These are phyloP conservation scores for Phragmatobia fuliginosa DNA, from an alignment of 2,888 invertebrate genomes.

Conservation along the genomic window DNA sequence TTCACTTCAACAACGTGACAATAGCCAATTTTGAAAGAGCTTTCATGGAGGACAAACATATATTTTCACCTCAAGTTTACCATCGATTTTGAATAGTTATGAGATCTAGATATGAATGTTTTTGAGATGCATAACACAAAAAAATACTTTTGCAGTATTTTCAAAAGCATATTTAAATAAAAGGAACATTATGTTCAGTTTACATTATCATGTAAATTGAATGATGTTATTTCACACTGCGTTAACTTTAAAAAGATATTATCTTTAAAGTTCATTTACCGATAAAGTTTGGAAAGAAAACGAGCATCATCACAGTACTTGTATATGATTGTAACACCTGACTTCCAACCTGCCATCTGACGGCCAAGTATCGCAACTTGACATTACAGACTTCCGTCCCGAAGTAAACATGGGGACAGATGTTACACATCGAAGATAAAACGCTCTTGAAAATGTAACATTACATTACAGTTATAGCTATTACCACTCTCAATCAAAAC, in stretches of 20 bases:
- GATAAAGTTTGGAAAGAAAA: background rate
- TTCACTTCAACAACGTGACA: background rate
- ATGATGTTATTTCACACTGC: background rate
- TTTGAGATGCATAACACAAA: conserved; percentile 1
- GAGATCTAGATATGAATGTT: conserved; percentile 8
- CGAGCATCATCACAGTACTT: background rate
- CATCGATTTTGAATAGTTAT: background rate
- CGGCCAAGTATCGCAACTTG: background rate
- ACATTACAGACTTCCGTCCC: background rate
- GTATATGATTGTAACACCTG: background rate
- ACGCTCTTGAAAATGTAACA: background rate
- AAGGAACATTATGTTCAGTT: background rate
- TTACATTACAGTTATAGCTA: conserved; percentile 7
- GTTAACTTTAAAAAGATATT: background rate
- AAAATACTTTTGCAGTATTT: background rate
- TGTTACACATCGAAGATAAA: background rate
- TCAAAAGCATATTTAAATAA: background rate
- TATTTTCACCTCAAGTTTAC: background rate
- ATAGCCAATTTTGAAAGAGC: background rate
- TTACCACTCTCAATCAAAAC: conserved; percentile 38
- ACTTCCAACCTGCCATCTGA: background rate
- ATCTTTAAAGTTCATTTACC: background rate
- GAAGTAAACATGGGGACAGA: background rate
- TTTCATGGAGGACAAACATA: background rate
- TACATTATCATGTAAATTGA: background rate